Conservation (phyloP, 2,797 vertebrate species). For the Schizothorax lantsangensis region DNA sequence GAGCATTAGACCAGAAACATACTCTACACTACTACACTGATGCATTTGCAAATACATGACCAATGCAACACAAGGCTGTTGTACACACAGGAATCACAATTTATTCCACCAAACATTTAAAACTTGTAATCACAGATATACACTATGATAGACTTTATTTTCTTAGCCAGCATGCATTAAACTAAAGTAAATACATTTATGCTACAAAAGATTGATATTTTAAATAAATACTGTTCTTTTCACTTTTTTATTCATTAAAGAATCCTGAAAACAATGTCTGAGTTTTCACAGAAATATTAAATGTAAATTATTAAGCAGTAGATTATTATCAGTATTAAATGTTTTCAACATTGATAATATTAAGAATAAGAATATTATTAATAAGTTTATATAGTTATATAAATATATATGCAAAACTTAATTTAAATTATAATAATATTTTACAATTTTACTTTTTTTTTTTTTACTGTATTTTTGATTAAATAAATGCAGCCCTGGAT, state of each 20-base stretch:
- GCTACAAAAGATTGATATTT: neutral
- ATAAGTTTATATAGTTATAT: too few relatives aligned
- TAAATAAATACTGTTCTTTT: neutral
- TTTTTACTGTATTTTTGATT: too few relatives aligned
- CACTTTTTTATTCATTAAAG: neutral
- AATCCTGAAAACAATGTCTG: too few relatives aligned
- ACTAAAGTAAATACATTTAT: neutral
- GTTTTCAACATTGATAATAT: too few relatives aligned
- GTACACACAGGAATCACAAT: neutral
- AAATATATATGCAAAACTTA: neutral
- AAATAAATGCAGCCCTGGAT: too few relatives aligned
- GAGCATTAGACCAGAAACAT: constrained; percentile 13
- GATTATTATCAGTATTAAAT: too few relatives aligned
- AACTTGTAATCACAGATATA: neutral
- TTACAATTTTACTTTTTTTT: neutral
- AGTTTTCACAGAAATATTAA: neutral
- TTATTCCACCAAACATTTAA: neutral
- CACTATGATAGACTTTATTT: neutral
- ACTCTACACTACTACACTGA: neutral
- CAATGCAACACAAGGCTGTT: neutral
- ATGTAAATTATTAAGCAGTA: too few relatives aligned
- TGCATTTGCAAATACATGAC: neutral
- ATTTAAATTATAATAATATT: neutral
- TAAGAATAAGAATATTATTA: too few relatives aligned
- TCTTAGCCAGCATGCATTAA: neutral